A percentile compares a stretch with the other conserved stretches of the same genome.
Conservation (phyloP, 2,797 vertebrate species). For the Sebastes minor region DNA sequence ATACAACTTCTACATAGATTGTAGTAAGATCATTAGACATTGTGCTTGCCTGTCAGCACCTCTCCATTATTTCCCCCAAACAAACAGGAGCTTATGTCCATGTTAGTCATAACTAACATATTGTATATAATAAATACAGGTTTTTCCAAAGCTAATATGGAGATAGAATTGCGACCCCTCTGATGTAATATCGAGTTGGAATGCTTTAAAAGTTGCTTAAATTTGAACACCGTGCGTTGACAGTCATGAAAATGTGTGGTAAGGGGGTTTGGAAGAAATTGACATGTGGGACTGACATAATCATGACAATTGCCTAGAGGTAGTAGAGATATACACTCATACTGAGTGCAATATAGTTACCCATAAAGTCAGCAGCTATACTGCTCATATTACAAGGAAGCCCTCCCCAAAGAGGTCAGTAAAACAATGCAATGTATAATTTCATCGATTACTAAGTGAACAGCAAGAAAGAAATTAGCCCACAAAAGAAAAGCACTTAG, state of each 20-base stretch:
- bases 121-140: background rate
- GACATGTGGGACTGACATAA: background rate
- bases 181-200: fast-evolving
- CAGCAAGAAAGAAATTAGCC: background rate
- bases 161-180: background rate
- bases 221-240: background rate
- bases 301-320: conserved; percentile 1
- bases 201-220: background rate
- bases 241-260: conserved; percentile 1
- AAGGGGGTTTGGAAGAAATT: background rate
- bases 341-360: background rate
- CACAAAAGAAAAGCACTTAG: background rate
- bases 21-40: background rate
- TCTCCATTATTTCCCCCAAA: background rate
- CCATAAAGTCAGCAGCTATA: background rate
- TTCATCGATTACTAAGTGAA: background rate
- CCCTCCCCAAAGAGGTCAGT: background rate
- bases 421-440: conserved; percentile 1
- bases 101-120: background rate
- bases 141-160: background rate
- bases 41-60: background rate
- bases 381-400: background rate
- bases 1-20: background rate
- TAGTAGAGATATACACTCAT: background rate
- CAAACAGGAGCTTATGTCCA: background rate